Base-by-base conservation (phyloP, 2,113 vertebrate species). In the Thymallus thymallus region DNA sequence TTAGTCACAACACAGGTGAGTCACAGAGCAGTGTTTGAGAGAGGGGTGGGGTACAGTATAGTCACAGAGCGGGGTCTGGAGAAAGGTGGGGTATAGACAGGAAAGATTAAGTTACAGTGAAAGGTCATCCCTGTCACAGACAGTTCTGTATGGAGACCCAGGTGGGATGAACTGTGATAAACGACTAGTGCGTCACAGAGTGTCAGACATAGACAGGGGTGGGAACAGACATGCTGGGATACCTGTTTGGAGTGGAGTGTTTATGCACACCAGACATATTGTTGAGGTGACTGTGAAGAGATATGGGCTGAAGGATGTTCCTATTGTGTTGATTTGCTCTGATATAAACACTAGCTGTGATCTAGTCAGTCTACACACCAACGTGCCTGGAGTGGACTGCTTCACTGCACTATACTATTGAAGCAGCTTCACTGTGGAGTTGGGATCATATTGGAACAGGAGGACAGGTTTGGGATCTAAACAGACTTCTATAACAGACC, bases 11-110 rank as follows among this genome's bases (percentile, higher is more conserved):
- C 14, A 20, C 56, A 62, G 63, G 77, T 73, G 65, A 60, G 56
- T 64, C 12, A 16, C 29, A 81, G 9, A 41, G 35, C 2, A 41
- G 35, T 41, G 35, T 41, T 41, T 41, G 35, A 41, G 35, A 41
- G 35, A 41, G 9, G 35, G 10, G 9, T 41, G 9, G 35, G 7
- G 2, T 41, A 41, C 2, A 41, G 2, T 41, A 41, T 41, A 41
- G n/a, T 76, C 75, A 45, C 51, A 72, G 76, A 82, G 68, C 87
- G 88, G 84, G 85, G 87, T 86, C 82, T 41, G 35, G 35, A 41
- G 35, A 41, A 41, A 41, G 35, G 35, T 41, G 35, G 9, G 35
- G 9, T 41, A 41, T 9, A 41, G 35, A 41, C 35, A 41, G 9
- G 35, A 41, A 7, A 41, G 9, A 41, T 60, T 67, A 66, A 14